Percentiles rank a stretch among this genome's conserved stretches.
These are phyloP conservation scores for Luehdorfia chinensis DNA, from an alignment of 1,140 invertebrate genomes.

Conservation along the genomic window DNA sequence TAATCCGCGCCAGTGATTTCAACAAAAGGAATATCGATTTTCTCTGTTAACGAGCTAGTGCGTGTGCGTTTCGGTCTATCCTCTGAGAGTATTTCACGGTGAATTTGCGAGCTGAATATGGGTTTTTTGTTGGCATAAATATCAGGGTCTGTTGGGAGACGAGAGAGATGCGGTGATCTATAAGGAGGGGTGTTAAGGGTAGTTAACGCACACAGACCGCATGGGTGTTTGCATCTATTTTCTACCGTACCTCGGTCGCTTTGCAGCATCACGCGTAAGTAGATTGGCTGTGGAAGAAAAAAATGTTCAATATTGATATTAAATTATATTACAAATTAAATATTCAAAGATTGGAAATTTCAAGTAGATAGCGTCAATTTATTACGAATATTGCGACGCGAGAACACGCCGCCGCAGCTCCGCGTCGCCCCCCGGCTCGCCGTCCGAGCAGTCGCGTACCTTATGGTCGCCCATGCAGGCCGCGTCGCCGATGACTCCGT, in stretches of 20 bases:
- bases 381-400: too few relatives aligned
- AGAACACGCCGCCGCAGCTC: too few relatives aligned
- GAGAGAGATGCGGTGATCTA: constrained; percentile 52
- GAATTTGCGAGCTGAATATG: constrained; percentile 25
- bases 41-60: constrained; percentile 61
- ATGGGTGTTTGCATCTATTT: constrained; percentile 78
- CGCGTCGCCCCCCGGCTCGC: too few relatives aligned
- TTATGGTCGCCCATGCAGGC: too few relatives aligned
- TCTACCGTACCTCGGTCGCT: constrained; percentile 87
- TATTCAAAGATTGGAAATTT: too few relatives aligned
- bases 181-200: constrained; percentile 31
- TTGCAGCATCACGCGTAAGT: constrained; percentile 83
- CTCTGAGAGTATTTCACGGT: constrained; percentile 47
- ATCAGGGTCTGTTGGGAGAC: constrained; percentile 55
- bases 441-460: too few relatives aligned
- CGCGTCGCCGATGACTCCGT: too few relatives aligned
- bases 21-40: constrained; percentile 64
- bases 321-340: too few relatives aligned
- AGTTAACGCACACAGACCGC: constrained; percentile 45
- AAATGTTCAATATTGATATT: too few relatives aligned
- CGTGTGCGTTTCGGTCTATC: constrained; percentile 45
- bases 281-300: constrained; percentile 86
- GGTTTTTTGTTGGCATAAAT: constrained; percentile 58
- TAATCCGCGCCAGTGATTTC: constrained; percentile 77
- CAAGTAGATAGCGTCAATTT: too few relatives aligned